These are phyloP conservation scores for Limnephilus marmoratus DNA, from an alignment of 2,888 invertebrate species.

Conservation along the genomic window DNA sequence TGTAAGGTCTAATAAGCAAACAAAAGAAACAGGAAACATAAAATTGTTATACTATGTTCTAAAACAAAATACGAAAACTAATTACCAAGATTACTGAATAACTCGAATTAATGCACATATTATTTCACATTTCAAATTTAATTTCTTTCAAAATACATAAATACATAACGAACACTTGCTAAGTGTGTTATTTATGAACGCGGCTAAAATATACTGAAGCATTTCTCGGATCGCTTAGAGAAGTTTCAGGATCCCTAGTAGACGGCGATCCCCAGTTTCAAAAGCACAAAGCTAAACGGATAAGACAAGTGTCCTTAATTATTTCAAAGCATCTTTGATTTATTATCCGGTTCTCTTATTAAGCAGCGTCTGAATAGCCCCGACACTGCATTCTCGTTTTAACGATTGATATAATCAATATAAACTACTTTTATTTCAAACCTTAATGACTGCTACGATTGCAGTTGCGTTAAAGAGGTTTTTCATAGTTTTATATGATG, in stretches of 20 bases:
- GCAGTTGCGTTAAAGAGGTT: background rate
- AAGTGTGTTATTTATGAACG: too few species aligned
- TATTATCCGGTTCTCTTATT: background rate
- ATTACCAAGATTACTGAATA: too few species aligned
- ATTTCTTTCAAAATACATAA: too few species aligned
- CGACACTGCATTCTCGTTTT: background rate
- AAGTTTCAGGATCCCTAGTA: background rate
- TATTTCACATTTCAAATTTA: too few species aligned
- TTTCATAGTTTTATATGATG: background rate
- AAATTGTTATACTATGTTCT: too few species aligned
- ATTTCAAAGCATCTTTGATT: background rate
- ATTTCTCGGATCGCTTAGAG: background rate
- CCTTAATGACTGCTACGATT: background rate
- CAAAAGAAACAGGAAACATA: too few species aligned
- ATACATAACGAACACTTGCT: too few species aligned
- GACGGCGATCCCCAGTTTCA: background rate
- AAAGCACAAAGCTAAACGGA: background rate
- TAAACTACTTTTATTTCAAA: background rate
- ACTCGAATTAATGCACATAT: too few species aligned
- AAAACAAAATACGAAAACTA: too few species aligned
- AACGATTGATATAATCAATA: background rate
- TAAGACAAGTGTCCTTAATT: background rate
- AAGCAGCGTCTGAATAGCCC: background rate
- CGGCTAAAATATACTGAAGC: background rate
- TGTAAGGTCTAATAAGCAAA: too few species aligned